Evolutionary conservation across 1,140 invertebrate genomes (phyloP), one percentile per base, ranked within the genome.

Genomic region (Drosophila tani): DNA sequence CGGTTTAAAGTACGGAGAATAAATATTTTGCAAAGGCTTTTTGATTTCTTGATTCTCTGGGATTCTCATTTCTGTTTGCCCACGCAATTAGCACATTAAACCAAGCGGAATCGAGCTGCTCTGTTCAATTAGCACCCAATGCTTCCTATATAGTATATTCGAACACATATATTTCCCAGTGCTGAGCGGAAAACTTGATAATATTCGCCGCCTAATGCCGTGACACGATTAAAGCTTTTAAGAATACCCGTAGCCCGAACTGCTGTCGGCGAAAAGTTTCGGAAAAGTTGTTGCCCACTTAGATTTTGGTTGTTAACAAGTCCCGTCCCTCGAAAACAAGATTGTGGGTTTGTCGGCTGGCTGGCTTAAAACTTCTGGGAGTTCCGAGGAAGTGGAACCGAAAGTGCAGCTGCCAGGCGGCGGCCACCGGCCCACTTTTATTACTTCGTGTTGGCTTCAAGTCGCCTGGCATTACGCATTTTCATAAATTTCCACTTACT

Each of bases 401-500:
- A 65, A 77, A 58, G 62, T 69, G 73, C 82, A 85, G 79, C 75
- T 85, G 82, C 24, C 43, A 47, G 45, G 21, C 53, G 27, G 49
- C 47, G 27, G 24, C 47, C 50, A 65, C 60, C 47, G 73, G 41
- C 64, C 53, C 57, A 83, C 70, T 70, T 76, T 79, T 82, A 63
- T 77, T 77, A 88, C 73, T 53, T 19, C n/a, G 50, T 53, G 27
- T 53, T 53, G 50, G n/a, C 50, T 40, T 21, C 51, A 8, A 55
- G 51, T 55, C 51, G 51, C 62, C 75, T 51, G 70, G 81, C 65
- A 66, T 71, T 83, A 68, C 62, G 66, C 82, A 82, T 86, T 86
- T 87, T 87, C 84, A 87, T 87, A 87, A 87, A 87, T 87, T 88
- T 87, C 84, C 81, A 88, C 84, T 87, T 84, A 88, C 85, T 87